Base-by-base conservation (phyloP, 2,888 invertebrate species). In the Ormyrus rosae region DNA sequence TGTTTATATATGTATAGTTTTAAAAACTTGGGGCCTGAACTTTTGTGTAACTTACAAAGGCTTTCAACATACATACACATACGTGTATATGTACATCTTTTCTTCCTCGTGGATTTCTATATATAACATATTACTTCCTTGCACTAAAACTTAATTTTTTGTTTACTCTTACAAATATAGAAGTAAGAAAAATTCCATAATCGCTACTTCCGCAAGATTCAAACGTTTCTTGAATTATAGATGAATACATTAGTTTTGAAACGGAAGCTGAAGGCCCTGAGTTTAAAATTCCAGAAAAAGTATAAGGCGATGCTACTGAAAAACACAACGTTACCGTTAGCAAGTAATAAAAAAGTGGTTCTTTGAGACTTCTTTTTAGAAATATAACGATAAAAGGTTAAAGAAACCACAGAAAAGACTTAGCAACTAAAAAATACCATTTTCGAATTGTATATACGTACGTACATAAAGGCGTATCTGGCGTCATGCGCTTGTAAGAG, bases 371-470 rank as follows among this genome's bases (percentile, higher is more conserved):
- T 82, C 81, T 80, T 83, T 84, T 79, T 83, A 82, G 82, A 78
- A 61, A 76, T 81, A 82, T 82, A 60, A 67, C 81, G 81, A 82
- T 81, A 77, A 55, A 64, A 81, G 51, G 34, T 34, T 34, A 58
- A 58, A 46, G 58, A 74, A 58, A 58, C 34, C 34, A 45, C 67
- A 74, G 67, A 74, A 58, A 74, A 74, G 74, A 81, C 83, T 81
- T 74, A 76, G 69, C 46, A 19, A 76, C 50, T 48, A 76, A 76
- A 34, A 34, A 34, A 34, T 34, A 69, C 75, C 84, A 84, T 86
- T 86, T 86, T 85, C 80, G 83, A 85, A 84, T 86, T 86, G 84
- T 86, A 86, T 86, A 34, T 34, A 34, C 34, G 34, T 34, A 85
- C 85, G 84, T 85, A 81, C 82, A 70, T 85, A 86, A 72, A 82